Evolutionary conservation across 2,797 vertebrate genomes (phyloP), one percentile per base, ranked within the genome.

Genomic region (Syncerus caffer): DNA sequence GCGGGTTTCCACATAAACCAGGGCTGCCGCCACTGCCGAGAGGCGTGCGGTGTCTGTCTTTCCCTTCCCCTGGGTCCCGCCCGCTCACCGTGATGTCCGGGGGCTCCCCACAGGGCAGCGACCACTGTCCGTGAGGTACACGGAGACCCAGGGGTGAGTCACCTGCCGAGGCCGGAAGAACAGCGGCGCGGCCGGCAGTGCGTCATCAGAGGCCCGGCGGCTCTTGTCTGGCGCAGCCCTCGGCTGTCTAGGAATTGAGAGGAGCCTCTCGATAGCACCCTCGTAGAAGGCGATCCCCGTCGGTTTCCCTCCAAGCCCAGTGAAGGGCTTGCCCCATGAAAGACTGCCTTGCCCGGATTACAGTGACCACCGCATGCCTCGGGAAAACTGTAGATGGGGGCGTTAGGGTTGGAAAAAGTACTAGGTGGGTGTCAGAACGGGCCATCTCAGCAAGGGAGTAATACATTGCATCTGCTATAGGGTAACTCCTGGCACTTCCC

Each of bases 201-300:
- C 97, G 97, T 97, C 93, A 95, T 8, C 9, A 3, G 38, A n/a
- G 6, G 17, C 25, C 3, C 7, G 5, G 14, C 9, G 29, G 3
- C 42, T 4, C n/a, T 2, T 6, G 19, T 16, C 21, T 0, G 1
- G 58, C 27, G 34, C 71, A 0, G 6, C 71, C 25, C 3, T 10
- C 21, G 0, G 14, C 5, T 2, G 79, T 85, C 92, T 55, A 85
- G 89, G 92, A 85, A 64, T n/a, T 38, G 0, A 82, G 38, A 64
- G 64, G 29, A 16, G 23, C 60, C 1, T 60, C 38, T 64, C 19
- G 4, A 16, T 34, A 31, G 64, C 2, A 0, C 4, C 4, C 6
- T 3, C 4, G 0, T 1, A 6, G 7, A 11, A 1, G 7, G 6
- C 4, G 4, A 0, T 2, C 11, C 0, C 2, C 16, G n/a, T 7